phyloP scores from a whole-genome alignment of 2,797 vertebrate species.

The Peromyscus attwateri region DNA sequence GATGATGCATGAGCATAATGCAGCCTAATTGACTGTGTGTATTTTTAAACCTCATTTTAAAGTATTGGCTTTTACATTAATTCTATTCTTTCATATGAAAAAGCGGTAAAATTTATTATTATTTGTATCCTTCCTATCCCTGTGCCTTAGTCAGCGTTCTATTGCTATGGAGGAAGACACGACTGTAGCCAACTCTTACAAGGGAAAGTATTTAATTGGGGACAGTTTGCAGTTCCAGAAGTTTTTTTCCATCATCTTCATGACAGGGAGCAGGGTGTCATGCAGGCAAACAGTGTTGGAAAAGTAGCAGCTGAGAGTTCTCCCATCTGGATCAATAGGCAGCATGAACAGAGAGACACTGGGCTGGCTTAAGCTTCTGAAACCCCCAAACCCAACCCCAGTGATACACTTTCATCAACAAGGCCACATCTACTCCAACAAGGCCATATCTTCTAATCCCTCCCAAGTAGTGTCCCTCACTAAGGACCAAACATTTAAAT shows the following conservation, averaged over 20 bases:
- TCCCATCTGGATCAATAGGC: too few relatives aligned
- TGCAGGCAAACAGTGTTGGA: neutral
- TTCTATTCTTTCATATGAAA: neutral
- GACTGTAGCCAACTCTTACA: neutral
- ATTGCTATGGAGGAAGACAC: too few relatives aligned
- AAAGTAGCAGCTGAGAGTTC: neutral
- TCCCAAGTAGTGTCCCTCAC: neutral
- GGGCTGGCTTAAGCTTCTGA: neutral
- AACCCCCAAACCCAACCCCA: neutral
- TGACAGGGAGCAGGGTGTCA: neutral
- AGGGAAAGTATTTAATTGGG: neutral
- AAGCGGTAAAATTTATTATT: neutral
- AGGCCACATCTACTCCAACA: neutral
- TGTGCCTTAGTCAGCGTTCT: neutral
- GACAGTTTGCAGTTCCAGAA: neutral
- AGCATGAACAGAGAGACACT: neutral
- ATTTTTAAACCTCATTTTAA: neutral
- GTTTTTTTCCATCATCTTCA: neutral
- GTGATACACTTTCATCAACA: neutral
- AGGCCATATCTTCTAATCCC: neutral
- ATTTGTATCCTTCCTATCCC: neutral
- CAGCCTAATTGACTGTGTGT: neutral
- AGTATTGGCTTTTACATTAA: neutral
- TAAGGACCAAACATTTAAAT: neutral
- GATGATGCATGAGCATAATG: constrained; percentile 29